Evolutionary conservation across 1,140 invertebrate genomes (phyloP), one percentile per base, ranked within the genome.

Genomic region (Apocrypta bakeri): DNA sequence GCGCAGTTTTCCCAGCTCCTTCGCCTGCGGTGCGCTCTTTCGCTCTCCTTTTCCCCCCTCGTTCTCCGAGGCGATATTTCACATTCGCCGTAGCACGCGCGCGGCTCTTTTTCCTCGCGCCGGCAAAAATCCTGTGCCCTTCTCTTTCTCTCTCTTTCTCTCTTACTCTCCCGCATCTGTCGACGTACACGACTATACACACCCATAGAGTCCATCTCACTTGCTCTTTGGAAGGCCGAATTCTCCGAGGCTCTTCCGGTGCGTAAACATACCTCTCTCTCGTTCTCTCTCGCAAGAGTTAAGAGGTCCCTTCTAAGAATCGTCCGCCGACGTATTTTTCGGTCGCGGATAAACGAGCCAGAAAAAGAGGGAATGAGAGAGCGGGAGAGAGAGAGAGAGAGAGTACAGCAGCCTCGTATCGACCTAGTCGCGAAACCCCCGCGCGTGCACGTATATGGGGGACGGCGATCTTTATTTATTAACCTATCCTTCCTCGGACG

Each of bases 391-490:
- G n/a, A n/a, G n/a, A n/a, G n/a, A n/a, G n/a, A n/a, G n/a, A n/a
- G n/a, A 63, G 27, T 42, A 24, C 85, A 85, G 85, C 85, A 75
- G 78, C 79, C 12, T 27, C 76, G 73, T 79, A 82, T 84, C 82
- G 86, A 86, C 87, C 86, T 85, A 87, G 88, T 85, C 80, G 86
- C 84, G 84, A 33, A 69, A 17, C 31, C 79, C 80, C 56, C 64
- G 81, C 78, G 42, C 73, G 83, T 84, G 72, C 72, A 79, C 56
- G 82, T 72, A 40, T 40, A 24, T n/a, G n/a, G 27, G 12, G n/a
- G 29, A 63, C 42, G 74, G 74, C 74, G 66, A 82, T 82, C 81
- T 48, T 82, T 82, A 82, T 82, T 82, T 82, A 82, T 82, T 82
- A 82, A 78, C 64, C 81, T 82, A 82, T 82, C 78, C 81, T 71